Conservation (phyloP, 2,113 vertebrate genomes). For the Grallaria varia region DNA sequence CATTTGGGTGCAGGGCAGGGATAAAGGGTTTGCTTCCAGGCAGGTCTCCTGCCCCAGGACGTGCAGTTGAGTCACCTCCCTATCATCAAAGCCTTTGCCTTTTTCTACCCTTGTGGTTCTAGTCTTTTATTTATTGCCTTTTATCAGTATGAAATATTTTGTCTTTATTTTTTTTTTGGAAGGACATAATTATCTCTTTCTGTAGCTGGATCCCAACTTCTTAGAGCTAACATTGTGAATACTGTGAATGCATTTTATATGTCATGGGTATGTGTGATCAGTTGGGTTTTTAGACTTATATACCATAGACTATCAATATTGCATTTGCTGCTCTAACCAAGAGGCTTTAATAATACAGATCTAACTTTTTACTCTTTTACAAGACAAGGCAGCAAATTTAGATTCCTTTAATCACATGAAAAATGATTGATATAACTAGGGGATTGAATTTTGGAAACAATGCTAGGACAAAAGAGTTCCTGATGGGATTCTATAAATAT, state of each 20-base stretch:
- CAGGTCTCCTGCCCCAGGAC: neutral
- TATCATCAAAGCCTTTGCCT: neutral
- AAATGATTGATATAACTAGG: conserved; percentile 61
- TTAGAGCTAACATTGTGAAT: neutral
- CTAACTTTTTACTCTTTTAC: conserved; percentile 41
- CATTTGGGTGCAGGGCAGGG: neutral
- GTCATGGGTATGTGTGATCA: neutral
- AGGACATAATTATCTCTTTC: neutral
- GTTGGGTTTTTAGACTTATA: neutral
- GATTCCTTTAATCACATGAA: conserved; percentile 66
- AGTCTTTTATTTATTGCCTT: neutral
- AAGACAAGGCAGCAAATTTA: conserved; percentile 64
- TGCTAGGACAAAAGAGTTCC: conserved; percentile 57
- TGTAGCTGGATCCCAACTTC: neutral
- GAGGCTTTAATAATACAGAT: conserved; percentile 27
- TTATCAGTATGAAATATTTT: neutral
- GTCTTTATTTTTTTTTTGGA: neutral
- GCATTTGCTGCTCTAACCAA: conserved; percentile 37
- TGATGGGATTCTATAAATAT: conserved; percentile 63
- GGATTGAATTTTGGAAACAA: conserved; percentile 61
- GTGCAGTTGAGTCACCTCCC: neutral
- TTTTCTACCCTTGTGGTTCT: neutral
- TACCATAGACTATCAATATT: conserved; percentile 42
- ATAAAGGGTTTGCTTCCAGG: neutral
- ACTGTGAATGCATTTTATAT: neutral